phyloP scores from a whole-genome alignment of 2,113 vertebrate genomes.

The Nicator chloris region DNA sequence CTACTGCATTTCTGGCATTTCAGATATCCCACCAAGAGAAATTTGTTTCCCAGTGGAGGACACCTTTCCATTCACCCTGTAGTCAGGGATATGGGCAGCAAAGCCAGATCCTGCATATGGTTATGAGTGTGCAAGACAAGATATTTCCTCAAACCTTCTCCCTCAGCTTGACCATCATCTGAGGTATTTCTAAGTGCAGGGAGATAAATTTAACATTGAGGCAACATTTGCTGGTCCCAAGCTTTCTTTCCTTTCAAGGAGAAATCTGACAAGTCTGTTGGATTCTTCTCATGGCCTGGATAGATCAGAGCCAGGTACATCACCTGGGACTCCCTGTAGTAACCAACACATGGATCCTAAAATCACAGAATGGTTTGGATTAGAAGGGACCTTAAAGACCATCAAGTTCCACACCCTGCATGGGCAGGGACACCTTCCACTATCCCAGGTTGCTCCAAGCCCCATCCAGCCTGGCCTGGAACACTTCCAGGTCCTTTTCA shows the following conservation, averaged over 20 bases:
- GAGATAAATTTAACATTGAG: not conserved
- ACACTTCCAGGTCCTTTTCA: not conserved
- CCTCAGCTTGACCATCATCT: not conserved
- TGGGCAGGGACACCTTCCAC: not conserved
- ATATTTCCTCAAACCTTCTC: not conserved
- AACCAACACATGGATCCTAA: not conserved
- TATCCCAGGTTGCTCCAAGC: not conserved
- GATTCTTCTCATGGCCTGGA: not conserved
- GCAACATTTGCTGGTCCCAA: not conserved
- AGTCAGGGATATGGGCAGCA: not conserved
- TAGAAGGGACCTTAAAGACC: not conserved
- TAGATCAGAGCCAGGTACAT: not conserved
- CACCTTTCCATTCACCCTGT: not conserved
- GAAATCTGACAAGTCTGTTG: not conserved
- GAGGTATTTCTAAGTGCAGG: not conserved
- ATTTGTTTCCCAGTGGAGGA: not conserved
- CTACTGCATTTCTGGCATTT: not conserved
- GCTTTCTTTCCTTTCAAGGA: not conserved
- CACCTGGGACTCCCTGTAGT: not conserved
- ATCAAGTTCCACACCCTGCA: rapidly evolving
- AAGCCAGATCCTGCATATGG: not conserved
- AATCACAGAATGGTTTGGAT: not conserved
- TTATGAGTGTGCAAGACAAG: not conserved
- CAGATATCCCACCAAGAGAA: not conserved
- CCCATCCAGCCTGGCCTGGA: rapidly evolving